Conservation (phyloP, 1,140 invertebrate genomes). For the Phenacoccus solenopsis region DNA sequence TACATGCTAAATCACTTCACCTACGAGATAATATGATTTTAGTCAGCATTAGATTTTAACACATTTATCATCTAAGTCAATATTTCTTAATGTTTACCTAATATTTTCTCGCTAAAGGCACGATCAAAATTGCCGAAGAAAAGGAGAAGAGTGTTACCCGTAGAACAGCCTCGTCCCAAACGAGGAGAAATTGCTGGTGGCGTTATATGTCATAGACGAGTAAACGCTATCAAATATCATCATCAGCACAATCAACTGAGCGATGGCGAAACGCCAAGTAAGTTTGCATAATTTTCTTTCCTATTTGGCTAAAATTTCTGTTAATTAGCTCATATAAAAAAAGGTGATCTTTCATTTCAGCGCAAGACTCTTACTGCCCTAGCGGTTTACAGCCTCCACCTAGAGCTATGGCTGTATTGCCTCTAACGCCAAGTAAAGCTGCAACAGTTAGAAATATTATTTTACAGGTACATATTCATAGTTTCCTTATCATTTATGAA, state of each 20-base stretch:
- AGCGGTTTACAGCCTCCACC: background rate
- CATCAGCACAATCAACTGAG: constrained; percentile 59
- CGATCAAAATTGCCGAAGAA: constrained; percentile 94
- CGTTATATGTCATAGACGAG: constrained; percentile 43
- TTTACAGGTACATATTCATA: background rate
- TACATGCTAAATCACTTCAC: too few relatives aligned
- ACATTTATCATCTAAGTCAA: too few relatives aligned
- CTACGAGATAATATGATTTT: too few relatives aligned
- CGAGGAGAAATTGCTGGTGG: constrained; percentile 36
- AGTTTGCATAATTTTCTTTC: background rate
- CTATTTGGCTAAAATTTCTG: background rate
- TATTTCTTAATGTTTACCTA: too few relatives aligned
- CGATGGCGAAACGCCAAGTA: constrained; percentile 6
- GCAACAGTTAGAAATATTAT: constrained; percentile 11
- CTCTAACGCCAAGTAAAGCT: background rate
- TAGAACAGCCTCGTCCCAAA: constrained; percentile 63
- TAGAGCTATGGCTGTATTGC: background rate
- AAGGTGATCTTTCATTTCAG: background rate
- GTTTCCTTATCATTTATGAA: background rate
- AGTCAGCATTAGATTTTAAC: too few relatives aligned
- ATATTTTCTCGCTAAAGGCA: constrained; percentile 37
- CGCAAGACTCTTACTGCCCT: background rate
- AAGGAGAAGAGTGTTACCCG: constrained; percentile 81
- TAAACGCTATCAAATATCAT: constrained; percentile 69
- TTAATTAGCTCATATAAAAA: background rate